Base-by-base conservation (phyloP, 1,140 invertebrate species). In the Belonocnema kinseyi region DNA sequence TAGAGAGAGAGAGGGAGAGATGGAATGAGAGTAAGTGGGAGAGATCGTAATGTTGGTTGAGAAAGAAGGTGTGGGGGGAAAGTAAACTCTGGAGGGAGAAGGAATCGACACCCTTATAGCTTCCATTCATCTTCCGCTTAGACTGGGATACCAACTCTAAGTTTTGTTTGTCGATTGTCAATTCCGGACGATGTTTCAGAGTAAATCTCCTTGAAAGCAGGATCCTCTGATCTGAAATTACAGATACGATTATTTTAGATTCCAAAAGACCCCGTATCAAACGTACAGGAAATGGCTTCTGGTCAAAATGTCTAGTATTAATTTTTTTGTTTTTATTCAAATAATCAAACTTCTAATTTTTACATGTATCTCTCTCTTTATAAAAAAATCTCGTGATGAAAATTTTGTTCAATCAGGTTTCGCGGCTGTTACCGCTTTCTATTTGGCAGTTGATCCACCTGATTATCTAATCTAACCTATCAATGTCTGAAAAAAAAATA, bases 81-180 rank as follows among this genome's bases (percentile, higher is more conserved):
- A 50, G 56, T 75, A 66, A 75, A 75, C 54, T 66, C 58, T 26
- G 52, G 21, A 76, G 50, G 14, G 21, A 71, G 75, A 76, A 50
- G 70, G 52, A 72, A 76, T 51, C 50, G 50, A 71, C 50, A 66
- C 19, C 50, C 17, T 58, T 56, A 1, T 17, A 56, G 21, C 46
- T 58, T 56, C n/a, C 54, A 56, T 56, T 56, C 8, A 56, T 21
- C 54, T 58, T 58, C 54, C 7, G 5, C 54, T 58, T 0, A 1
- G 3, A 58, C 19, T 58, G 12, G 8, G 17, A 58, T 58, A 21
- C 19, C 19, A 21, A 58, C 8, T 21, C 54, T 0, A 58, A 58
- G 54, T 58, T 58, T 58, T 58, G 54, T 58, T 58, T 58, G 19
- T 58, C 8, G 54, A 21, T 58, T 21, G 1, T 21, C 1, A 21